phyloP scores from a whole-genome alignment of 2,113 vertebrate genomes.

The Hypanus sabinus region DNA sequence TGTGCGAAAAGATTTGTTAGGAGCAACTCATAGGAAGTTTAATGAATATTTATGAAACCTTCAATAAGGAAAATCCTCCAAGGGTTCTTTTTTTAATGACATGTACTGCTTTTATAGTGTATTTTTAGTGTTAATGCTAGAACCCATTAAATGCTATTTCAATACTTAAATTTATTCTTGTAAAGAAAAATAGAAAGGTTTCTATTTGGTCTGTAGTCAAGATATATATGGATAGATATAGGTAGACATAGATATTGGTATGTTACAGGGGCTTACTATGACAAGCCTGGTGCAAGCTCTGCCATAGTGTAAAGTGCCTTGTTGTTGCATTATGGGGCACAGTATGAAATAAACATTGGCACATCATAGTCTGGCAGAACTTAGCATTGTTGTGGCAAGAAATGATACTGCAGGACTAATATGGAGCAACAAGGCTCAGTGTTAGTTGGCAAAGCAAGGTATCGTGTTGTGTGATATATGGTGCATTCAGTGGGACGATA shows the following conservation, averaged over 20 bases:
- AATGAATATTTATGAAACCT: slow-evolving; percentile 28
- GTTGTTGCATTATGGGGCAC: not conserved
- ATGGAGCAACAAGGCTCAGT: not conserved
- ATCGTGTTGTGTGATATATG: not conserved
- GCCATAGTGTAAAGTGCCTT: not conserved
- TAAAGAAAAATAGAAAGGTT: not conserved
- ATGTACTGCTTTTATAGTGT: not conserved
- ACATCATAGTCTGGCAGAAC: not conserved
- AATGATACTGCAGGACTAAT: not conserved
- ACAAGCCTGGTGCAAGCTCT: not conserved
- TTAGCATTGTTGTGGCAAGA: not conserved
- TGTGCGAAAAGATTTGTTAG: slow-evolving; percentile 22
- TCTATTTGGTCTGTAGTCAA: not conserved
- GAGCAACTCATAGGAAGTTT: not conserved
- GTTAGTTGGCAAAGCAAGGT: not conserved
- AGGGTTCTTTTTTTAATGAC: not conserved
- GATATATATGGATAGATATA: not conserved
- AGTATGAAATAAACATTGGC: not conserved
- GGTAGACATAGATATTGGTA: not conserved
- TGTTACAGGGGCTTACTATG: not conserved
- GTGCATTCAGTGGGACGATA: not conserved
- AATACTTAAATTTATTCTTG: not conserved
- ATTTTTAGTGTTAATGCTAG: not conserved
- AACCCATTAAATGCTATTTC: not conserved
- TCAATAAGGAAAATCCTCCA: not conserved